These are phyloP conservation scores for Pyrrhosoma nymphula DNA, from an alignment of 2,888 invertebrate species.

Conservation along the genomic window DNA sequence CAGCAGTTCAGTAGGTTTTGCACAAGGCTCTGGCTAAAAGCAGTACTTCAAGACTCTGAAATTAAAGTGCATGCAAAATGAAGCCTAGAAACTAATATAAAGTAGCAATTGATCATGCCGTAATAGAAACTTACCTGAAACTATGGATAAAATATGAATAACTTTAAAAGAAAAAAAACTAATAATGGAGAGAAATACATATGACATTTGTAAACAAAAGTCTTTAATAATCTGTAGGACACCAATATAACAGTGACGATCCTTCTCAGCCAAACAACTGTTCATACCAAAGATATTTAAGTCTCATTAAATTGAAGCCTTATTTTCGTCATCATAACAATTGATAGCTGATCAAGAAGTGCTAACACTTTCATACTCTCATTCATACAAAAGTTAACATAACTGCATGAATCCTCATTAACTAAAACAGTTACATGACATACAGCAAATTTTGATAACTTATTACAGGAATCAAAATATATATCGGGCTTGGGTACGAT, in stretches of 20 bases:
- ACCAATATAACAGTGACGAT: conserved; percentile 57
- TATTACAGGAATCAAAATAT: conserved; percentile 61
- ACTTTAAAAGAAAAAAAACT: background rate
- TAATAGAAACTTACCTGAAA: background rate
- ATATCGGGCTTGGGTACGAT: conserved; percentile 14
- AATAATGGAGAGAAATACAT: background rate
- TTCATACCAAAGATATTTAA: background rate
- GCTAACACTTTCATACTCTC: conserved; percentile 58
- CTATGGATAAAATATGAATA: background rate
- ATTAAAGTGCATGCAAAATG: background rate
- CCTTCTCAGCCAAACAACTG: conserved; percentile 57
- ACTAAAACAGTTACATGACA: conserved; percentile 59
- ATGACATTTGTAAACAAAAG: conserved; percentile 43
- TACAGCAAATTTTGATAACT: conserved; percentile 37
- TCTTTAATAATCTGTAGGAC: conserved; percentile 63
- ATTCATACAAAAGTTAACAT: conserved; percentile 43
- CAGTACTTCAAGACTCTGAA: background rate
- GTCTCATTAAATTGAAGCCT: conserved; percentile 33
- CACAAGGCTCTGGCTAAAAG: background rate
- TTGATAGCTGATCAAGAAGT: conserved; percentile 36
- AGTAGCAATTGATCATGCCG: background rate
- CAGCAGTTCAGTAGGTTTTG: background rate
- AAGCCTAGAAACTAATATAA: background rate
- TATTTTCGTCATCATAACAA: conserved; percentile 36
- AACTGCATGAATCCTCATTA: conserved; percentile 37